Evolutionary conservation across 1,140 invertebrate genomes (phyloP).

Genomic region (Latrodectus geometricus): DNA sequence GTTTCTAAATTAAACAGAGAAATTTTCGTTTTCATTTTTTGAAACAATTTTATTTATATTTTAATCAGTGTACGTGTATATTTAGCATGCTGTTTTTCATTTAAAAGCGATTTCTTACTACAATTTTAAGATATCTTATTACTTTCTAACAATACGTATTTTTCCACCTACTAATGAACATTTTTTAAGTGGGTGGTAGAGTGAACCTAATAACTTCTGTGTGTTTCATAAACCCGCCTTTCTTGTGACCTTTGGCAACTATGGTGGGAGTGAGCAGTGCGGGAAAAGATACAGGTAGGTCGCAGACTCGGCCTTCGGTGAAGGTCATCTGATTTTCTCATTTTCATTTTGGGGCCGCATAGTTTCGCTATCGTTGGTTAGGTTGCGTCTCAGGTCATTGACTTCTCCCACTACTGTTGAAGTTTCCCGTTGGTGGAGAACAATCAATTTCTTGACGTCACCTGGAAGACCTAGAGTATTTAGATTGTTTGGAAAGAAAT

Average conservation of each 20-base stretch:
- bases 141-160: too few relatives aligned
- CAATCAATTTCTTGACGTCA: neutral
- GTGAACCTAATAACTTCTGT: neutral
- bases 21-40: too few relatives aligned
- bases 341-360: constrained; percentile 30
- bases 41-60: too few relatives aligned
- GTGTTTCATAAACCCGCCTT: neutral
- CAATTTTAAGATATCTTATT: too few relatives aligned
- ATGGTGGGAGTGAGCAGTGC: too few relatives aligned
- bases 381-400: constrained; percentile 28
- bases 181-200: too few relatives aligned
- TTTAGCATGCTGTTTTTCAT: too few relatives aligned
- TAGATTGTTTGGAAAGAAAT: neutral
- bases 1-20: too few relatives aligned
- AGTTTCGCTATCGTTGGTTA: constrained; percentile 42
- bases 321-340: constrained; percentile 33
- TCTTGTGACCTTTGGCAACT: neutral
- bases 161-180: too few relatives aligned
- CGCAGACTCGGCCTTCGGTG: constrained; percentile 39
- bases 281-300: constrained; percentile 14
- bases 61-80: too few relatives aligned
- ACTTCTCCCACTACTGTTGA: neutral
- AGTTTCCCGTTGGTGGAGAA: neutral
- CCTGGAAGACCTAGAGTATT: neutral
- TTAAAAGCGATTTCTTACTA: too few relatives aligned